These are phyloP conservation scores for Ceratosolen solmsi DNA, from an alignment of 1,140 invertebrate species.

Conservation along the genomic window DNA sequence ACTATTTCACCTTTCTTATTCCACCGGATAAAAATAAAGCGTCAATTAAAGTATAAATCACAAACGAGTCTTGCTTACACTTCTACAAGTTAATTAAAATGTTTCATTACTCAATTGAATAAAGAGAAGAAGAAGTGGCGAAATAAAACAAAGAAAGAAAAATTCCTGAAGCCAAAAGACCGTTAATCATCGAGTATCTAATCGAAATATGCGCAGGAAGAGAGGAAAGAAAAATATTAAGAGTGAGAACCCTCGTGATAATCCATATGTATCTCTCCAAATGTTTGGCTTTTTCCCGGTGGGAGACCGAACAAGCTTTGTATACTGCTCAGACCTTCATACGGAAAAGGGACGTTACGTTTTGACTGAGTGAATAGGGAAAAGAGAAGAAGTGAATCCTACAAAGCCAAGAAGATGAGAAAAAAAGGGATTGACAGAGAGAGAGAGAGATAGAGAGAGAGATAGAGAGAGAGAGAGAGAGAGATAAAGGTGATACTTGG, in stretches of 20 bases:
- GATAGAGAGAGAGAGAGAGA: constrained; percentile 54
- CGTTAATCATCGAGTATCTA: constrained; percentile 35
- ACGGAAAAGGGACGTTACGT: background rate
- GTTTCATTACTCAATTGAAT: constrained; percentile 15
- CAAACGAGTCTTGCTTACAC: background rate
- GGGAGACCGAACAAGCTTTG: background rate
- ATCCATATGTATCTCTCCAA: constrained; percentile 15
- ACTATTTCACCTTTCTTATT: too few relatives aligned
- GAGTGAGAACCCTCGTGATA: constrained; percentile 11
- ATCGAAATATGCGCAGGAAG: background rate
- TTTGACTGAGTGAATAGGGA: background rate
- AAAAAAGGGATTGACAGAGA: constrained; percentile 55
- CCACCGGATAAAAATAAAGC: too few relatives aligned
- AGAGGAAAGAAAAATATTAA: background rate
- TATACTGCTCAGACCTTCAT: background rate
- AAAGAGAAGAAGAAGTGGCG: constrained; percentile 14
- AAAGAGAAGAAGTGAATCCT: background rate
- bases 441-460: too few relatives aligned
- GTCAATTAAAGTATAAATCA: constrained; percentile 25
- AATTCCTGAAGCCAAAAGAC: constrained; percentile 6
- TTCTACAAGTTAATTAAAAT: constrained; percentile 31
- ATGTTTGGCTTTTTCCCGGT: constrained; percentile 8
- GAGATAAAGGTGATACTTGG: constrained; percentile 72
- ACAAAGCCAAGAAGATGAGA: constrained; percentile 46
- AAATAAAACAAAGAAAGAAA: background rate